Evolutionary conservation across 2,797 vertebrate species (phyloP).

Genomic region (Spinus pinus): DNA sequence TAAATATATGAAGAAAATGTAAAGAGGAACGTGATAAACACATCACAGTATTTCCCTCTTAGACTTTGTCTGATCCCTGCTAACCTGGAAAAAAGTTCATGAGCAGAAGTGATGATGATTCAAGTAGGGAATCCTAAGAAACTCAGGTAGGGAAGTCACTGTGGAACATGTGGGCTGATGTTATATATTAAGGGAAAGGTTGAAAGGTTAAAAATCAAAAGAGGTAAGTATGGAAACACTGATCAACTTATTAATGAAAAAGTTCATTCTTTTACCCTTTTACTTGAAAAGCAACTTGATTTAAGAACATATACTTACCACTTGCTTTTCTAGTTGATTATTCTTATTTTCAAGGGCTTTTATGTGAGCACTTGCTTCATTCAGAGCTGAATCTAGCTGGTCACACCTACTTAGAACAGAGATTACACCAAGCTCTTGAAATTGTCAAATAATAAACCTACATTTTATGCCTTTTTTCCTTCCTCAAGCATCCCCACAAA

Average conservation of each 20-base stretch:
- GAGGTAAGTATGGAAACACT: not conserved
- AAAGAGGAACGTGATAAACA: not conserved
- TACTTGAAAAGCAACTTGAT: not conserved
- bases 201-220: not conserved
- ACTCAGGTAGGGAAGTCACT: not conserved
- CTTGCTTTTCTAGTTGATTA: conserved; percentile 83
- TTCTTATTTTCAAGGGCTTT: conserved; percentile 89
- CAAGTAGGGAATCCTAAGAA: not conserved
- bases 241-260: not conserved
- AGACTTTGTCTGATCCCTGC: not conserved
- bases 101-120: not conserved
- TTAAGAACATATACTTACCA: conserved; percentile 75
- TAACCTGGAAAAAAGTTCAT: not conserved
- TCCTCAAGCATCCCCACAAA: not conserved
- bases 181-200: not conserved
- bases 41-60: not conserved
- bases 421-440: not conserved
- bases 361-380: conserved; percentile 81
- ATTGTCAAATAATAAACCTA: not conserved
- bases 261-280: not conserved
- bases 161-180: not conserved
- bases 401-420: conserved; percentile 78
- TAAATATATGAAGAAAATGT: fast-evolving
- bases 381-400: conserved; percentile 84
- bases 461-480: not conserved